Evolutionary conservation across 2,797 vertebrate genomes (phyloP).

Genomic region (Bradypodion ventrale): DNA sequence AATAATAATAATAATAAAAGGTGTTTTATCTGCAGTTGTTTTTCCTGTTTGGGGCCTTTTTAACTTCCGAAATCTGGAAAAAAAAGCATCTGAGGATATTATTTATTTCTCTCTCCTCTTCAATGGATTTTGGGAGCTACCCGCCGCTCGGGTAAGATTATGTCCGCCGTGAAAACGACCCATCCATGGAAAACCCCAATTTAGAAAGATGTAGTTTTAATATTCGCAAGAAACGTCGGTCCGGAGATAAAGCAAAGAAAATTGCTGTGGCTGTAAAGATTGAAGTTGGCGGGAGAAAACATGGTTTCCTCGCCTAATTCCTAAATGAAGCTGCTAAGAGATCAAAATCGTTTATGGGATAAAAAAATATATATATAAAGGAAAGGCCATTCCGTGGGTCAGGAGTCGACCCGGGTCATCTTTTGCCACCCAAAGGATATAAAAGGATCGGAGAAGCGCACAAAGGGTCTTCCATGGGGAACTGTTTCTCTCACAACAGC

Average conservation of each 20-base stretch:
- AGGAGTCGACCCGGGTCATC: conserved; percentile 24
- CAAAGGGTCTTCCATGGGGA: not conserved
- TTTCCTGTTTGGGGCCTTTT: conserved; percentile 36
- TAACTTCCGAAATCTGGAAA: conserved; percentile 47
- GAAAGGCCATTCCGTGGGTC: conserved; percentile 15
- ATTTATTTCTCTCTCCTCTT: conserved; percentile 43
- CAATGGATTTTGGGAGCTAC: conserved; percentile 47
- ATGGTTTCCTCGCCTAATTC: conserved; percentile 7
- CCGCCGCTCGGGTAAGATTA: not conserved
- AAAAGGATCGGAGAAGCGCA: not conserved
- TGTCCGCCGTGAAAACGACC: conserved; percentile 24
- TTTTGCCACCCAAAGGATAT: conserved; percentile 21
- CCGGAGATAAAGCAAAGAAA: conserved; percentile 36
- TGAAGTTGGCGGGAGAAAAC: conserved; percentile 5
- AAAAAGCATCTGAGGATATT: conserved; percentile 59
- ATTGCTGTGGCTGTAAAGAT: conserved; percentile 3
- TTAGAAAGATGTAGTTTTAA: conserved; percentile 35
- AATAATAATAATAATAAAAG: conserved; percentile 47
- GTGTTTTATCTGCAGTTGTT: conserved; percentile 56
- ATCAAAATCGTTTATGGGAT: not conserved
- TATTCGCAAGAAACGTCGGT: conserved; percentile 33
- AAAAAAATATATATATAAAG: not conserved
- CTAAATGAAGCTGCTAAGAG: too few relatives aligned
- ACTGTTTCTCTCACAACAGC: not conserved
- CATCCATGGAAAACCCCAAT: conserved; percentile 7